phyloP scores from a whole-genome alignment of 2,888 invertebrate species.

The Psylliodes chrysocephalus region DNA sequence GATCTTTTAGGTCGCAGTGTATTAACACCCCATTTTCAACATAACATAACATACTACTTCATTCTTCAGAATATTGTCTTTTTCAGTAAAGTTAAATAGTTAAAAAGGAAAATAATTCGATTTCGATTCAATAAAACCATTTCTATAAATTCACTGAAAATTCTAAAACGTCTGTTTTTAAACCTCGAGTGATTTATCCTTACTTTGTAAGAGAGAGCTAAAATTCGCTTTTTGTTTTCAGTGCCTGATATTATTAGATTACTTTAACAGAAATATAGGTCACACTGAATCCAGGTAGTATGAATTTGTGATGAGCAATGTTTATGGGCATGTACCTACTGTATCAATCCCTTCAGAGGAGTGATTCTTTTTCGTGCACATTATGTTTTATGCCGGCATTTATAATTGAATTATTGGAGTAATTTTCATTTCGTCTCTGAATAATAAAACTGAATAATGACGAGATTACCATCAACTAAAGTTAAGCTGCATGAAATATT shows the following conservation, averaged over 20 bases:
- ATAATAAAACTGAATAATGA: neutral
- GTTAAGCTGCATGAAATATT: too few relatives aligned
- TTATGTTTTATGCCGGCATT: conserved; percentile 1
- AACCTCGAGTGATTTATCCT: too few relatives aligned
- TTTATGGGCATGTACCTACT: neutral
- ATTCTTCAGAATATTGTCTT: too few relatives aligned
- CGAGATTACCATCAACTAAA: neutral
- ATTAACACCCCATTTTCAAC: too few relatives aligned
- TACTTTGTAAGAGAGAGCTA: neutral
- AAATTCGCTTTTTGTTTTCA: neutral
- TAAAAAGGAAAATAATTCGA: too few relatives aligned
- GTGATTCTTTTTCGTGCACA: conserved; percentile 7
- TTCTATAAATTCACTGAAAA: too few relatives aligned
- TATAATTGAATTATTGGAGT: conserved; percentile 13
- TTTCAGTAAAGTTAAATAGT: too few relatives aligned
- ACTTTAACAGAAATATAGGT: conserved; percentile 5
- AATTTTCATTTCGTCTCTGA: conserved; percentile 4
- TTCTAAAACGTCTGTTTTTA: too few relatives aligned
- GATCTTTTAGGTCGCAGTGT: too few relatives aligned
- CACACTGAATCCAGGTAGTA: neutral
- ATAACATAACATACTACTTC: too few relatives aligned
- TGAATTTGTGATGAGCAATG: conserved; percentile 7
- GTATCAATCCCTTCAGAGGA: conserved; percentile 2
- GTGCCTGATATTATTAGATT: neutral
- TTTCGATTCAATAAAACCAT: too few relatives aligned